phyloP scores from a whole-genome alignment of 2,797 vertebrate species.

The Morelia viridis region DNA sequence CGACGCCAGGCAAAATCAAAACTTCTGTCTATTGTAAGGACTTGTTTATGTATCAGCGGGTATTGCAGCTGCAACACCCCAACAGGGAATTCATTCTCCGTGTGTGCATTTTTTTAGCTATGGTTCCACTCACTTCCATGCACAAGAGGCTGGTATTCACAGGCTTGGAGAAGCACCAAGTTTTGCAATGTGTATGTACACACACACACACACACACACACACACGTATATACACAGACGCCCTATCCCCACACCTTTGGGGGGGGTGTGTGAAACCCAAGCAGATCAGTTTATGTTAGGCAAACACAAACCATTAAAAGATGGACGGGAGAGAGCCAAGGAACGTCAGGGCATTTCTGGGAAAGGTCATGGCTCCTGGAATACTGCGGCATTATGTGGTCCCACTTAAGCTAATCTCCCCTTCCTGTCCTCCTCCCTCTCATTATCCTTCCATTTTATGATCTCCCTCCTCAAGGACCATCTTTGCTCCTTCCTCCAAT shows the following conservation, averaged over 20 bases:
- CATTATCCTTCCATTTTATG: conserved; percentile 44
- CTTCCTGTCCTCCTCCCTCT: background rate
- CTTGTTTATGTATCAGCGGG: too few relatives aligned
- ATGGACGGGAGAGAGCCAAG: background rate
- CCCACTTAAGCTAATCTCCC: background rate
- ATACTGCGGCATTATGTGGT: background rate
- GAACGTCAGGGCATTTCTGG: background rate
- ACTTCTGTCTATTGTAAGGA: background rate
- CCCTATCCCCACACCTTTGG: background rate
- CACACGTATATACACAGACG: background rate
- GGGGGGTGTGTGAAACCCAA: too few relatives aligned
- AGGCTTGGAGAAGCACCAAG: background rate
- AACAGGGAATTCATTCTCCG: background rate
- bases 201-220: background rate
- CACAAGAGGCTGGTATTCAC: background rate
- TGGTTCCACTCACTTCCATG: background rate
- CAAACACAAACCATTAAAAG: too few relatives aligned
- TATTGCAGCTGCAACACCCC: background rate
- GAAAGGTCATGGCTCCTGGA: background rate
- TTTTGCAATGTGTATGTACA: background rate
- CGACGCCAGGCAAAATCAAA: too few relatives aligned
- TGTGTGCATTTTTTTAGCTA: background rate
- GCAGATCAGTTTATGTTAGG: background rate
- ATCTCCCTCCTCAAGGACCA: conserved; percentile 54
- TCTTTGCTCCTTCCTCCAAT: conserved; percentile 70